A percentile compares a stretch with the other conserved stretches of the same genome.
phyloP scores from a whole-genome alignment of 2,888 invertebrate genomes.

The Zhuqinia jingwanae region DNA sequence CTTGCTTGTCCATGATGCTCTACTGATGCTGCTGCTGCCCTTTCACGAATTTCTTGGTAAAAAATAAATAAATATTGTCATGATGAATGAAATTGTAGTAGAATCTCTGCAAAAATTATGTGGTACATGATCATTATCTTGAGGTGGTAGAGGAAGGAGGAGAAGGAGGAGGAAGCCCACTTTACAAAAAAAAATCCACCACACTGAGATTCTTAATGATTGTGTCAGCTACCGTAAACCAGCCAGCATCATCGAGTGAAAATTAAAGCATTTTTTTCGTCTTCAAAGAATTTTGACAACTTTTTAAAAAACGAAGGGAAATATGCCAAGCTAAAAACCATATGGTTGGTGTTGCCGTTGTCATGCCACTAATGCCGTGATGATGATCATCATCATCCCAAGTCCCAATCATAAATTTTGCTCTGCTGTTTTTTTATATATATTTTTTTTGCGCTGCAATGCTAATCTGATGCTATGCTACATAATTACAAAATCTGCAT shows the following conservation, averaged over 20 bases:
- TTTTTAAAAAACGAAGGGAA: neutral
- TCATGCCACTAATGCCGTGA: no score
- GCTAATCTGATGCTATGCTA: slow-evolving; percentile 15
- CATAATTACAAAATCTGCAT: slow-evolving; percentile 47
- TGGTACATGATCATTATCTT: slow-evolving; percentile 17
- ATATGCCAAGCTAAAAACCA: slow-evolving; percentile 43
- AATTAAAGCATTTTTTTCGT: neutral
- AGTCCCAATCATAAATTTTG: slow-evolving; percentile 56
- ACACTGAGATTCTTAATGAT: slow-evolving; percentile 54
- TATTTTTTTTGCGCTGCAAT: slow-evolving; percentile 49
- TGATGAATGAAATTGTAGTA: slow-evolving; percentile 9
- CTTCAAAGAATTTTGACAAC: no score
- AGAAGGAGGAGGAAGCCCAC: slow-evolving; percentile 24
- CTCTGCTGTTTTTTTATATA: neutral
- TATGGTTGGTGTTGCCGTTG: slow-evolving; percentile 34
- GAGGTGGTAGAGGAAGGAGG: neutral
- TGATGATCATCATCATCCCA: no score
- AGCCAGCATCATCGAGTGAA: slow-evolving; percentile 5
- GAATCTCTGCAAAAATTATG: slow-evolving; percentile 16
- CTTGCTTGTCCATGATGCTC: slow-evolving; percentile 16
- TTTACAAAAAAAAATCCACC: slow-evolving; percentile 43
- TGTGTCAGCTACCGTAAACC: slow-evolving; percentile 63
- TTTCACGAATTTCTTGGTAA: slow-evolving; percentile 13
- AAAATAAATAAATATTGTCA: neutral
- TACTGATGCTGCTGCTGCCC: slow-evolving; percentile 11